Percentiles rank a stretch among this genome's conserved stretches.
Conservation (phyloP, 2,888 invertebrate species). For the Taphrorychus bicolor region DNA sequence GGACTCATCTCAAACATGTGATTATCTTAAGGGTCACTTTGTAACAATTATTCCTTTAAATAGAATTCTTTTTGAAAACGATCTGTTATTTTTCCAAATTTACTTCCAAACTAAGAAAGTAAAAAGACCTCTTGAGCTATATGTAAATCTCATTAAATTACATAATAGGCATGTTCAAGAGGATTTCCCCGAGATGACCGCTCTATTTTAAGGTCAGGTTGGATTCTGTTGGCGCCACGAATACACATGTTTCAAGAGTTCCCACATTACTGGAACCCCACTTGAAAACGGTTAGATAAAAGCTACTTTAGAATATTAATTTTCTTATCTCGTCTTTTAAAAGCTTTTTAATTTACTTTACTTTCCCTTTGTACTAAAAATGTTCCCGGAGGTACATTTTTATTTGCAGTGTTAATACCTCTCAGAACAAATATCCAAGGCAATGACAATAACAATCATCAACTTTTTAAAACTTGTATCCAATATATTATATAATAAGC, state of each 20-base stretch:
- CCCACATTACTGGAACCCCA: slow-evolving; percentile 52
- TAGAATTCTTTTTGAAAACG: too few relatives aligned
- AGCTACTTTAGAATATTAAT: slow-evolving; percentile 46
- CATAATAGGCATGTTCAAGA: slow-evolving; percentile 7
- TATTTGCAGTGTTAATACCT: too few relatives aligned
- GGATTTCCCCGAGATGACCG: slow-evolving; percentile 33
- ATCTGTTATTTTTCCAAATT: background rate
- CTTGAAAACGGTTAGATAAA: slow-evolving; percentile 52
- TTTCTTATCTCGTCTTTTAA: slow-evolving; percentile 43
- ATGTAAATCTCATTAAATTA: background rate
- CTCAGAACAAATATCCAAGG: too few relatives aligned
- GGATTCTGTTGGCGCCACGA: slow-evolving; percentile 51
- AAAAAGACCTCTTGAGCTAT: background rate
- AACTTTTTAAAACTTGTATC: too few relatives aligned
- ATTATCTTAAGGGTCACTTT: too few relatives aligned
- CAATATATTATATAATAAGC: too few relatives aligned
- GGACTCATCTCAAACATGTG: background rate
- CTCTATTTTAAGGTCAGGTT: slow-evolving; percentile 35
- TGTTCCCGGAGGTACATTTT: too few relatives aligned
- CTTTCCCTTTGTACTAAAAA: background rate
- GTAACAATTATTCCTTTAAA: too few relatives aligned
- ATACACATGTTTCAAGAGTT: slow-evolving; percentile 51
- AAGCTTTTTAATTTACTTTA: slow-evolving; percentile 39
- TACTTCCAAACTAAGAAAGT: too few relatives aligned
- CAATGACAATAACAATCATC: too few relatives aligned